These are phyloP conservation scores for Tortricodes alternella DNA, from an alignment of 2,888 invertebrate genomes.

Conservation along the genomic window DNA sequence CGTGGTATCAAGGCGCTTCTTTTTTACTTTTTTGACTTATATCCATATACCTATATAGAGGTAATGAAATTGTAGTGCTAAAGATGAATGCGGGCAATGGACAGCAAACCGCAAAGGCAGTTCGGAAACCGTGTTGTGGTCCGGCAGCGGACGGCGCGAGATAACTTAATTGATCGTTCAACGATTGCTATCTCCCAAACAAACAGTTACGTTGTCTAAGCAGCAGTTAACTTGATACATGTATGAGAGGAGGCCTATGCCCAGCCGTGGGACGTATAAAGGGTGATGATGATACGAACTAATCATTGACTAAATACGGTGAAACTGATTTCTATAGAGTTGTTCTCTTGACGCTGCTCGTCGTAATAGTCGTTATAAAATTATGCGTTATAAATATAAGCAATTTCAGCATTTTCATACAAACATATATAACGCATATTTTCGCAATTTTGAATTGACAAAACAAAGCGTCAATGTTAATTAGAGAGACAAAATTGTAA, in stretches of 20 bases:
- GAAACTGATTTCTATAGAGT: background rate
- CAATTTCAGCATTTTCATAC: no score
- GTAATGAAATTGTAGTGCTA: conserved; percentile 56
- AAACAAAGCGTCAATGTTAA: no score
- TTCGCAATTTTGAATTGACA: no score
- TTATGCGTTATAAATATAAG: no score
- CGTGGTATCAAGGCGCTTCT: conserved; percentile 36
- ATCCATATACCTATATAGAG: conserved; percentile 41
- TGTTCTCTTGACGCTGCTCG: no score
- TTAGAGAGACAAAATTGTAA: no score
- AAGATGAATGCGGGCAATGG: conserved; percentile 59
- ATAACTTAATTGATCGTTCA: conserved; percentile 64
- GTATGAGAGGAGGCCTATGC: no score
- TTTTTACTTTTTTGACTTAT: conserved; percentile 50
- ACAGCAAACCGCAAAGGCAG: conserved; percentile 65
- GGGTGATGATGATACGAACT: no score
- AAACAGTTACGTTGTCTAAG: conserved; percentile 40
- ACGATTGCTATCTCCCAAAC: conserved; percentile 47
- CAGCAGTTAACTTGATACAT: background rate
- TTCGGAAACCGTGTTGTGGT: conserved; percentile 67
- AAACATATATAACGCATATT: no score
- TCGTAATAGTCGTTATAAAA: no score
- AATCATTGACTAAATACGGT: background rate
- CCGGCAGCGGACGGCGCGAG: conserved; percentile 44
- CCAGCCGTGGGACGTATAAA: no score